Evolutionary conservation across 2,797 vertebrate genomes (phyloP).

Genomic region (Zalophus californianus): DNA sequence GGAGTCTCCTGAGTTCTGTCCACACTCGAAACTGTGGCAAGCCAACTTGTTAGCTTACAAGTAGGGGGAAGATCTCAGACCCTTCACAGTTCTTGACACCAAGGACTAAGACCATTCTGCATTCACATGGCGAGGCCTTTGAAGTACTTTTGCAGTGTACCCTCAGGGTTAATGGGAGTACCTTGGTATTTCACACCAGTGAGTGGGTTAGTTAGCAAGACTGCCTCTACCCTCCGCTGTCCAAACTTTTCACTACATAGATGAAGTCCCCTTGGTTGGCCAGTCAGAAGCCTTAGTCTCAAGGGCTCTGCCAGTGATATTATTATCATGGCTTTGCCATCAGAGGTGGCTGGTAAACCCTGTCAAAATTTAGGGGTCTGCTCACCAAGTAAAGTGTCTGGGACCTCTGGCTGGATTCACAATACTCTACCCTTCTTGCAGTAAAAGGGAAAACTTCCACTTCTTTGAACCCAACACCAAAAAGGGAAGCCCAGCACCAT

Average conservation of each 20-base stretch:
- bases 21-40: conserved; percentile 4
- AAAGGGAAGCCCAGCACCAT: neutral
- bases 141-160: neutral
- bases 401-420: neutral
- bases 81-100: conserved; percentile 9
- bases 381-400: conserved; percentile 17
- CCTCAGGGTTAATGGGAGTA: neutral
- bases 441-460: conserved; percentile 6
- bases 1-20: neutral
- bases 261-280: neutral
- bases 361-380: neutral
- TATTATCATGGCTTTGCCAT: neutral
- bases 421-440: neutral
- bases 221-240: neutral
- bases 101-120: neutral
- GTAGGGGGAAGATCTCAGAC: neutral
- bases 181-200: neutral
- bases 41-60: neutral
- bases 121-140: neutral
- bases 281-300: neutral
- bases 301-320: neutral
- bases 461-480: neutral
- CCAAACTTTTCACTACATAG: neutral
- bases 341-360: neutral
- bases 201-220: neutral